Evolutionary conservation across 2,888 invertebrate genomes (phyloP).

Genomic region (Melinaea menophilus): DNA sequence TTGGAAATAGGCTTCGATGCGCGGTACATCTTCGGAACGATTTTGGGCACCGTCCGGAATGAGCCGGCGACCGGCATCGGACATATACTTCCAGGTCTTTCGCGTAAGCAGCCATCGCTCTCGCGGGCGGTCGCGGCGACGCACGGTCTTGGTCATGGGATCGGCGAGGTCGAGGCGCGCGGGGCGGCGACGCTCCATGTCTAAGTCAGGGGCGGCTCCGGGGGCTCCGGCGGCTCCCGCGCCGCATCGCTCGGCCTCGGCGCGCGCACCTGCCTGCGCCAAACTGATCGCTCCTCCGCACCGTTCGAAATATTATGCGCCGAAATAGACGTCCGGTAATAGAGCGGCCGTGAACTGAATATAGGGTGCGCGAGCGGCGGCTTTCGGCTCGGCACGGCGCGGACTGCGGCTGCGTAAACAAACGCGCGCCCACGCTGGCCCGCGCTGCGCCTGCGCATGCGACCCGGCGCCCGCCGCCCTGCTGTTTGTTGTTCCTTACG

Average conservation of each 20-base stretch:
- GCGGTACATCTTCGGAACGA: conserved; percentile 85
- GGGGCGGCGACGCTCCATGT: conserved; percentile 51
- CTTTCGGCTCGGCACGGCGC: conserved; percentile 45
- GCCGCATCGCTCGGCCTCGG: conserved; percentile 48
- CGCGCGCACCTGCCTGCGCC: conserved; percentile 67
- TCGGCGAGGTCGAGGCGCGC: conserved; percentile 66
- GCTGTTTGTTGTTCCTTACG: conserved; percentile 14
- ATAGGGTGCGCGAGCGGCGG: conserved; percentile 59
- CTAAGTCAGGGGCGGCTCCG: conserved; percentile 41
- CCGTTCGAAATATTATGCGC: conserved; percentile 67
- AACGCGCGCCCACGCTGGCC: conserved; percentile 53
- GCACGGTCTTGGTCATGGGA: conserved; percentile 69
- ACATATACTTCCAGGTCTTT: conserved; percentile 95
- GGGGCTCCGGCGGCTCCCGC: conserved; percentile 37
- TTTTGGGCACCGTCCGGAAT: conserved; percentile 89
- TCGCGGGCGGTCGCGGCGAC: conserved; percentile 79
- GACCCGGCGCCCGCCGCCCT: conserved; percentile 30
- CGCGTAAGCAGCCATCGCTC: conserved; percentile 93
- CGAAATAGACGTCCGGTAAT: conserved; percentile 73
- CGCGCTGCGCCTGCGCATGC: conserved; percentile 39
- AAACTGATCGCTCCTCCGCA: conserved; percentile 66
- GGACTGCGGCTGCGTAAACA: conserved; percentile 44
- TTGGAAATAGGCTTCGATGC: conserved; percentile 90
- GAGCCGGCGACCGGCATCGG: conserved; percentile 91
- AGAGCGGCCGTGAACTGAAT: conserved; percentile 76